A percentile compares a stretch with the other conserved stretches of the same genome.
These are phyloP conservation scores for Drosophila emarginata DNA, from an alignment of 2,888 invertebrate species.

Conservation along the genomic window DNA sequence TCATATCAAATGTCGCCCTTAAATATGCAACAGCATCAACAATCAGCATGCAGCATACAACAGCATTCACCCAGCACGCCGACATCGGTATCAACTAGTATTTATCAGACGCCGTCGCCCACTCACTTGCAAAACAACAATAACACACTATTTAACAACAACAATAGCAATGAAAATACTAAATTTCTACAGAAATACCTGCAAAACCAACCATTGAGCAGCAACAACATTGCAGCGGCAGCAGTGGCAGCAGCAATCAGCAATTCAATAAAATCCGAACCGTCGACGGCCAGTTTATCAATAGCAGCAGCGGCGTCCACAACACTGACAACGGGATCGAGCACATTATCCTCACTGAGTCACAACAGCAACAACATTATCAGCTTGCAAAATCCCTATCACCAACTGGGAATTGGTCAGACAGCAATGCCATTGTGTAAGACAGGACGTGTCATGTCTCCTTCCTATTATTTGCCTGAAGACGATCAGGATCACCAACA, in stretches of 20 bases:
- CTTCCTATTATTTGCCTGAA: constrained; percentile 60
- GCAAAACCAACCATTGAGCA: constrained; percentile 74
- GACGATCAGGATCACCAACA: constrained; percentile 60
- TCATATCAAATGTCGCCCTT: constrained; percentile 75
- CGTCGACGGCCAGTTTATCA: constrained; percentile 56
- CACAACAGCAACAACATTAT: constrained; percentile 70
- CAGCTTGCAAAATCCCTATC: constrained; percentile 65
- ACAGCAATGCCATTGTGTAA: constrained; percentile 60
- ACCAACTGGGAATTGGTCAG: constrained; percentile 63
- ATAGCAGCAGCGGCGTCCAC: constrained; percentile 54
- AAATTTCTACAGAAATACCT: constrained; percentile 80
- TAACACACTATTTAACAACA: constrained; percentile 62
- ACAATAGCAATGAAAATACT: constrained; percentile 67
- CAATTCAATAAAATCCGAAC: constrained; percentile 71
- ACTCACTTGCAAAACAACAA: constrained; percentile 66
- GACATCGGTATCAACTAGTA: constrained; percentile 62
- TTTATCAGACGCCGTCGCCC: constrained; percentile 76
- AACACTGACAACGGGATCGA: constrained; percentile 44
- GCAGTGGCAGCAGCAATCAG: constrained; percentile 53
- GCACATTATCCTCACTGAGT: constrained; percentile 62
- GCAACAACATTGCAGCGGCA: constrained; percentile 36
- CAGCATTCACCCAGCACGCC: constrained; percentile 63
- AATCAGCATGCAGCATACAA: constrained; percentile 68
- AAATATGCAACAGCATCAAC: constrained; percentile 63
- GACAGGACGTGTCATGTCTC: constrained; percentile 47